These are phyloP conservation scores for Taeniopygia guttata DNA, from an alignment of 2,797 vertebrate genomes.

Conservation along the genomic window DNA sequence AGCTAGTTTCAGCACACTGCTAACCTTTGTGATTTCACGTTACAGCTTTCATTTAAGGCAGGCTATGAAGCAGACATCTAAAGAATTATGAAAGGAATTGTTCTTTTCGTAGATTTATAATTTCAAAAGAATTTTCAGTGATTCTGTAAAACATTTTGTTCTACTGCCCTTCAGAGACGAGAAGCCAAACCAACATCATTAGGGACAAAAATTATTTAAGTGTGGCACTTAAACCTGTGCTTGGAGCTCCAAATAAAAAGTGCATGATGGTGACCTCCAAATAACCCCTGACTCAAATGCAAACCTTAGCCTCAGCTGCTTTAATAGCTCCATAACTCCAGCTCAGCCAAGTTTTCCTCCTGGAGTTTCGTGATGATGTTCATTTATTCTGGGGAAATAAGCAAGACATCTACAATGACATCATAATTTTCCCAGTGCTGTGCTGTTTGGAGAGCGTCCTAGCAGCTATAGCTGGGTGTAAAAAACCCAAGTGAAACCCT, in stretches of 20 bases:
- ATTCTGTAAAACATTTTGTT: background rate
- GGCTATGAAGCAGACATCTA: background rate
- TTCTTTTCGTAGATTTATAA: background rate
- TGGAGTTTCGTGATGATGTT: constrained; percentile 45
- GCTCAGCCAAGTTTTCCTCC: constrained; percentile 11
- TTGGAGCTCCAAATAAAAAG: constrained; percentile 1
- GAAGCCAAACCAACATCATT: background rate
- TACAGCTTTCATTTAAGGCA: background rate
- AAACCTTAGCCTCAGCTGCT: constrained; percentile 25
- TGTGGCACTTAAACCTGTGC: background rate
- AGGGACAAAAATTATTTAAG: background rate
- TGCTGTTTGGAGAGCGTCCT: background rate
- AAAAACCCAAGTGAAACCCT: background rate
- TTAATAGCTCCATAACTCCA: constrained; percentile 34
- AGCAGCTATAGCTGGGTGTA: background rate
- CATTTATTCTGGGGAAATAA: constrained; percentile 50
- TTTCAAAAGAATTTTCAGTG: background rate
- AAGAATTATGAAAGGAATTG: background rate
- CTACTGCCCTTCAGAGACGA: background rate
- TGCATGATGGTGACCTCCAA: background rate
- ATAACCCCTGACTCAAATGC: constrained; percentile 32
- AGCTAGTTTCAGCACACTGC: background rate
- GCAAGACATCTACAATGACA: constrained; percentile 34
- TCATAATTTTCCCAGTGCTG: constrained; percentile 31
- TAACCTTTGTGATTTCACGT: background rate